Evolutionary conservation across 2,888 invertebrate species (phyloP), one percentile per base, ranked within the genome.

Genomic region (Spicauda simplicius): DNA sequence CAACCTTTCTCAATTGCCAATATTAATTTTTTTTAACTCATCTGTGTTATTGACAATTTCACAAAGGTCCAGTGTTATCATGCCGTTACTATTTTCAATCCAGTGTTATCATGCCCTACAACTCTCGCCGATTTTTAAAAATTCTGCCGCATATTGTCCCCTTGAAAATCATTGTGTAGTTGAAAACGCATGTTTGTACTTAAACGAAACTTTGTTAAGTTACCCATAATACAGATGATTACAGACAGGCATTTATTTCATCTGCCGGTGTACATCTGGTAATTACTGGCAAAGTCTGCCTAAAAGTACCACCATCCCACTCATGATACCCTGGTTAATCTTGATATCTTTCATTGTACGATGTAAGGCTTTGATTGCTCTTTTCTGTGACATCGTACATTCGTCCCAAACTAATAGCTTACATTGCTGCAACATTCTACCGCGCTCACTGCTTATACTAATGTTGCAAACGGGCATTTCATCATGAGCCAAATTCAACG

Each of bases 171-270:
- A 10, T 41, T 10, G 41, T 41, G 41, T 41, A 41, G 41, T 41
- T 10, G 41, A 2, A 41, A 5, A 2, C 41, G 41, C 41, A 41
- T 41, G 12, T 41, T 41, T 41, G 41, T 41, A 7, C 7, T 41
- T 8, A 41, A 11, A 41, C 41, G 10, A 3, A 41, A 41, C 10
- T 41, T 41, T 10, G 4, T 11, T 41, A 41, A 2, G 41, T 41
- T 41, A 10, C 41, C 10, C 41, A 41, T 41, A 41, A 41, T 41
- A 7, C 41, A 41, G 75, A 76, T 10, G 71, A 71, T 64, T 77
- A 74, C 33, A 76, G 58, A 69, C 74, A 74, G 0, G 74, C 73
- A 45, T 75, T 75, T 53, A 74, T 72, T 59, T 74, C 74, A 67
- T 77, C 75, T 66, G 70, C 73, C 0, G 70, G 45, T 0, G 73